Conservation (phyloP, 1,140 invertebrate genomes). For the Pogonomyrmex barbatus region DNA sequence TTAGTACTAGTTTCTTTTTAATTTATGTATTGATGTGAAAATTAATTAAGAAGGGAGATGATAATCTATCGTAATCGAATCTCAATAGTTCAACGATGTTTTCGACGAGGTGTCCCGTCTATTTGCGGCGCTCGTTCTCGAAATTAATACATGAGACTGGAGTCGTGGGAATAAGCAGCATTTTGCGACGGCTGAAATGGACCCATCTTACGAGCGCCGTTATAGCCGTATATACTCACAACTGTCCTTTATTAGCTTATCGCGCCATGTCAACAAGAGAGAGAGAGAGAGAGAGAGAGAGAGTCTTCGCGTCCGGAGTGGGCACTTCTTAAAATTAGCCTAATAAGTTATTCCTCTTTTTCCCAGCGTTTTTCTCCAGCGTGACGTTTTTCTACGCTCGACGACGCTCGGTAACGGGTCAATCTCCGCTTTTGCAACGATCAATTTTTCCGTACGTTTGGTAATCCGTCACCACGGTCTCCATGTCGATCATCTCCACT, state of each 20-base stretch:
- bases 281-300: too few relatives aligned
- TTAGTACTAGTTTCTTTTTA: background rate
- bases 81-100: background rate
- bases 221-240: background rate
- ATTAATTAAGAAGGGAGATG: too few relatives aligned
- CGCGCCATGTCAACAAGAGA: background rate
- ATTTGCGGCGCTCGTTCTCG: background rate
- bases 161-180: background rate
- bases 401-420: background rate
- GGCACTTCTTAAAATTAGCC: background rate
- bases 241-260: constrained; percentile 5
- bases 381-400: background rate
- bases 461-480: background rate
- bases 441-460: background rate
- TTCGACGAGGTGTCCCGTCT: background rate
- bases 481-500: constrained; percentile 1
- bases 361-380: background rate
- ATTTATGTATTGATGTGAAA: background rate
- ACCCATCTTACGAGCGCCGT: background rate
- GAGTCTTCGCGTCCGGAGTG: background rate
- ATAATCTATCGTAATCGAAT: background rate
- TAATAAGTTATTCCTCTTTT: background rate
- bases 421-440: constrained; percentile 15
- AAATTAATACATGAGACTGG: constrained; percentile 14
- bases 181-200: background rate